Evolutionary conservation across 2,888 invertebrate species (phyloP).

Genomic region (Drosophila kanekoi): DNA sequence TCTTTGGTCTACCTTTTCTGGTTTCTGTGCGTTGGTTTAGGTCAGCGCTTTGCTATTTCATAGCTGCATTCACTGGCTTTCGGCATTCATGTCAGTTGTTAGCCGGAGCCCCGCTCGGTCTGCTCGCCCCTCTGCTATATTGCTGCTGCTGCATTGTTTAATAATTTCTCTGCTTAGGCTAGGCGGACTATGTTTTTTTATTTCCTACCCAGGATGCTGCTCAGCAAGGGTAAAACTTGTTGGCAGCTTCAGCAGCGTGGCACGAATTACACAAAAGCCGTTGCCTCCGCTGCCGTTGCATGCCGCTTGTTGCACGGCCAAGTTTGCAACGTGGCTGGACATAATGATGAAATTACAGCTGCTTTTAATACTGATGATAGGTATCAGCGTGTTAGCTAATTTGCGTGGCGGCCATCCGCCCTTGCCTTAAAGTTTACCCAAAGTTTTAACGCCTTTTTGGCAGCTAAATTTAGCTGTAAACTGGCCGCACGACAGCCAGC

Average conservation of each 20-base stretch:
- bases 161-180: constrained; percentile 66
- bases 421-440: constrained; percentile 25
- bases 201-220: constrained; percentile 42
- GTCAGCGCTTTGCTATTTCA: constrained; percentile 64
- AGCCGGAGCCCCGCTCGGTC: constrained; percentile 1
- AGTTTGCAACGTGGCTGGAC: constrained; percentile 42
- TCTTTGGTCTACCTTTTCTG: constrained; percentile 5
- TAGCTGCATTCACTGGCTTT: constrained; percentile 55
- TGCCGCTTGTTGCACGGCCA: constrained; percentile 26
- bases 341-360: constrained; percentile 68
- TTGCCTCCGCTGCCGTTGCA: constrained; percentile 4
- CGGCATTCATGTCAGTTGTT: constrained; percentile 41
- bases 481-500: constrained; percentile 8
- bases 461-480: constrained; percentile 1
- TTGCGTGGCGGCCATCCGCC: constrained; percentile 45
- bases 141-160: constrained; percentile 62
- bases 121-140: neutral
- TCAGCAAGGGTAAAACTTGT: constrained; percentile 59
- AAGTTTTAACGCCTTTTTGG: constrained; percentile 29
- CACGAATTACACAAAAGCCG: constrained; percentile 49
- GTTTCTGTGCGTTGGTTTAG: constrained; percentile 54
- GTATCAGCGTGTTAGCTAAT: constrained; percentile 58
- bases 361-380: constrained; percentile 52
- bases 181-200: constrained; percentile 12
- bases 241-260: constrained; percentile 32